phyloP scores from a whole-genome alignment of 2,113 vertebrate genomes.

The Periophthalmus modestus region DNA sequence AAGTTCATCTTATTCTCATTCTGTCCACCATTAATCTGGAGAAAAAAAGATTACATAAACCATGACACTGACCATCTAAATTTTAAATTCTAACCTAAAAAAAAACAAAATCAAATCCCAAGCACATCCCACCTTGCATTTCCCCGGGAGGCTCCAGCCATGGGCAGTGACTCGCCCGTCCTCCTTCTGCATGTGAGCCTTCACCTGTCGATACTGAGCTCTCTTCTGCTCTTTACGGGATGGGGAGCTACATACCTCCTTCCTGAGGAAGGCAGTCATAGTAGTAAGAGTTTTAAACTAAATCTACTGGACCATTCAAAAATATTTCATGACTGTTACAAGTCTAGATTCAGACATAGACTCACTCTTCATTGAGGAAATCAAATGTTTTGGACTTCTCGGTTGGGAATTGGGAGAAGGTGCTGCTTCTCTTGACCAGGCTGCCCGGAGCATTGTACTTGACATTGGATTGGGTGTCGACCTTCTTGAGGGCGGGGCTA shows the following conservation, averaged over 20 bases:
- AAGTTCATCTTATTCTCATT: constrained; percentile 92
- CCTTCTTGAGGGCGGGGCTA: constrained; percentile 82
- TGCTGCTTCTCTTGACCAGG: constrained; percentile 78
- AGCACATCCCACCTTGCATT: constrained; percentile 85
- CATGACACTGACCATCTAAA: neutral
- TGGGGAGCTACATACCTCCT: constrained; percentile 72
- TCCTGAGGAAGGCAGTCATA: constrained; percentile 35
- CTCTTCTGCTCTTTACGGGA: constrained; percentile 91
- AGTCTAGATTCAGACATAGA: neutral
- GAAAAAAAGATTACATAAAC: neutral
- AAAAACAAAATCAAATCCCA: no score
- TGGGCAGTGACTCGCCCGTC: constrained; percentile 90
- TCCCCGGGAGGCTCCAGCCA: constrained; percentile 95
- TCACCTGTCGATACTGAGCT: constrained; percentile 94
- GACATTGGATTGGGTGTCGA: constrained; percentile 86
- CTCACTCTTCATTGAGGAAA: constrained; percentile 96
- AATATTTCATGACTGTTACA: neutral
- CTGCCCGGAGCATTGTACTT: constrained; percentile 87
- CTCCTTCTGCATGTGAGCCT: constrained; percentile 92
- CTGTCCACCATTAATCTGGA: constrained; percentile 83
- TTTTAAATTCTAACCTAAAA: no score
- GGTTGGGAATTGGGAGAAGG: constrained; percentile 94
- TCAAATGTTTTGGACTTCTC: constrained; percentile 89
- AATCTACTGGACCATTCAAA: no score
- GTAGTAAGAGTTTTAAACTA: no score